Base-by-base conservation (phyloP, 2,113 vertebrate genomes). In the Promerops cafer region DNA sequence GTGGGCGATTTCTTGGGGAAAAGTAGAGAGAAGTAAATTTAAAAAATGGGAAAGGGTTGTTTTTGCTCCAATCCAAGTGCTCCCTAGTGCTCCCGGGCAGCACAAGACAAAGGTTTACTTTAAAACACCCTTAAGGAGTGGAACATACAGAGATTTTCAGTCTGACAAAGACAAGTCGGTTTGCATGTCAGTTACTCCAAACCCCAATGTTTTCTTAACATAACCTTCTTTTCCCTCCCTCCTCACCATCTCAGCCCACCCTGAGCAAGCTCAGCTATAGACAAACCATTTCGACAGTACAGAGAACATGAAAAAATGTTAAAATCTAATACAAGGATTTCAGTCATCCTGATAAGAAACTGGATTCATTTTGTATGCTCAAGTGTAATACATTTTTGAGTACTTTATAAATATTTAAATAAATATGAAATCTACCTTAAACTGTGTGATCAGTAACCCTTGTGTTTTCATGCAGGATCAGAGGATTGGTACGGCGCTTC, bases 331-430 rank as follows among this genome's bases (percentile, higher is more conserved):
- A 88, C 47, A 90, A 97, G 90, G 87, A 96, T 96, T 96, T 96
- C 84, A 94, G 66, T 85, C 89, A 97, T 94, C 89, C 93, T 96
- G 92, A 96, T 96, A 87, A 96, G 86, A 97, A 97, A 97, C 86
- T 94, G 94, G 92, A 95, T 96, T 96, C 94, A 87, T 96, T 95
- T 97, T 98, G 96, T 97, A 94, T 93, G 94, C 77, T 87, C 69
- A 91, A 94, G 94, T 97, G 97, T 94, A 94, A 96, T 91, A 95
- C 87, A 94, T 21, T 95, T 97, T 97, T 97, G 96, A 95, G 83
- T 96, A 96, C 96, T 97, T 93, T 93, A 97, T 96, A 97, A 96
- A 77, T 94, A 90, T 95, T 96, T 97, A 95, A 97, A 97, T 97
- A 98, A 98, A 98, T 97, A 92, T 57, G 82, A 97, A 97, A 96